These are phyloP conservation scores for Idaea aversata DNA, from an alignment of 2,888 invertebrate genomes.

Conservation along the genomic window DNA sequence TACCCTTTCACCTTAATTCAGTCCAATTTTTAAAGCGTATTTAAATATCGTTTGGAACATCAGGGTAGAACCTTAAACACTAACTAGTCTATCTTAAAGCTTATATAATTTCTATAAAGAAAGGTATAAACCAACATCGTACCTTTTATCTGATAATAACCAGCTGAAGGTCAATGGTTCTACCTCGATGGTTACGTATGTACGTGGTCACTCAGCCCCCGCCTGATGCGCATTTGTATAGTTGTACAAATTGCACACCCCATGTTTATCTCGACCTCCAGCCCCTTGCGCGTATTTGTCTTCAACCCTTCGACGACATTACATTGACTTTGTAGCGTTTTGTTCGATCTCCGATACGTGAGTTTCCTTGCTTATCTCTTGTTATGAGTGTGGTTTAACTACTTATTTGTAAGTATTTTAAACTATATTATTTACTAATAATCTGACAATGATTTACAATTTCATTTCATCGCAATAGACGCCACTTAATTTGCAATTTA, in stretches of 20 bases:
- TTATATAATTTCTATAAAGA: neutral
- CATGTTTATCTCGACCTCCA: conserved; percentile 71
- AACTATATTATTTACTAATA: neutral
- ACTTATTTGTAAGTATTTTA: conserved; percentile 8
- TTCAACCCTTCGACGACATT: conserved; percentile 69
- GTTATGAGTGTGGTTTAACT: conserved; percentile 15
- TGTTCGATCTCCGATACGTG: conserved; percentile 51
- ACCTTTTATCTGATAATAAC: conserved; percentile 3
- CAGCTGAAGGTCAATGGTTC: conserved; percentile 27
- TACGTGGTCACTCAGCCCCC: conserved; percentile 21
- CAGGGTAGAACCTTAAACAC: no score
- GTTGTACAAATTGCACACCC: conserved; percentile 75
- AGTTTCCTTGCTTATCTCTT: conserved; percentile 25
- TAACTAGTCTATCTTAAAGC: no score
- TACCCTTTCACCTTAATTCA: no score
- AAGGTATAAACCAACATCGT: neutral
- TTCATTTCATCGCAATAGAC: neutral
- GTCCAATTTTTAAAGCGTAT: conserved; percentile 8
- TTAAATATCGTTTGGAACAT: conserved; percentile 10
- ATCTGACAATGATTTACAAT: neutral
- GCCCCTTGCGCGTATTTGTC: conserved; percentile 70
- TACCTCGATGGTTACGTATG: conserved; percentile 14
- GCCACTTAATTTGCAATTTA: no score
- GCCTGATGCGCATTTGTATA: conserved; percentile 63
- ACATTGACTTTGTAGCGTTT: conserved; percentile 69